Evolutionary conservation across 2,888 invertebrate genomes (phyloP), one percentile per base, ranked within the genome.

Genomic region (Minunthozetes semirufus): DNA sequence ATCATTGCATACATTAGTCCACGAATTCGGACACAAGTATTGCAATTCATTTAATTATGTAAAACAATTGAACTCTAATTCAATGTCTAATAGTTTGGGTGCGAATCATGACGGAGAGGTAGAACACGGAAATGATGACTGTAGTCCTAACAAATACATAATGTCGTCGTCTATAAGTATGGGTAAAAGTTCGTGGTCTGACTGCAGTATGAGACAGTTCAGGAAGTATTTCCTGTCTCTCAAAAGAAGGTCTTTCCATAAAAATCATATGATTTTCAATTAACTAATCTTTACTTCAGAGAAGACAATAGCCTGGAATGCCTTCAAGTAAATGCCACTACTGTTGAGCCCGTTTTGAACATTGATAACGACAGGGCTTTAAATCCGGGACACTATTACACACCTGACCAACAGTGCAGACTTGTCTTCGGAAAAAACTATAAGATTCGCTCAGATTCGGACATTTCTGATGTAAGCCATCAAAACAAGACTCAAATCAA

Each of bases 21-120:
- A 61, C 27, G 61, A 61, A 33, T 61, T 61, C n/a, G 61, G 61
- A 15, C 61, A 61, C n/a, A 61, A 8, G 61, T 61, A 42, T 42
- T 42, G 13, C 33, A n/a, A 53, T 1, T n/a, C n/a, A 8, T 19
- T 53, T 53, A 2, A 53, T n/a, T 11, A 11, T 46, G 46, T 46
- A 46, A 46, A 46, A 46, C 46, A 15, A 11, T 46, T 46, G 8
- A 11, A 46, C 15, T 46, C 15, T 46, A 46, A 11, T 46, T 46
- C 15, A 15, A n/a, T n/a, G n/a, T n/a, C n/a, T n/a, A n/a, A 25
- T n/a, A 59, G 59, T 59, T 25, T 61, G 29, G 61, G 61, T 11
- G 61, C 61, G 9, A 1, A 61, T 6, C 61, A 61, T n/a, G 61
- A 61, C n/a, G 61, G 61, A 9, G 33, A 33, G 2, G 17, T 0